These are phyloP conservation scores for Perdita meconis DNA, from an alignment of 2,888 invertebrate genomes.

Conservation along the genomic window DNA sequence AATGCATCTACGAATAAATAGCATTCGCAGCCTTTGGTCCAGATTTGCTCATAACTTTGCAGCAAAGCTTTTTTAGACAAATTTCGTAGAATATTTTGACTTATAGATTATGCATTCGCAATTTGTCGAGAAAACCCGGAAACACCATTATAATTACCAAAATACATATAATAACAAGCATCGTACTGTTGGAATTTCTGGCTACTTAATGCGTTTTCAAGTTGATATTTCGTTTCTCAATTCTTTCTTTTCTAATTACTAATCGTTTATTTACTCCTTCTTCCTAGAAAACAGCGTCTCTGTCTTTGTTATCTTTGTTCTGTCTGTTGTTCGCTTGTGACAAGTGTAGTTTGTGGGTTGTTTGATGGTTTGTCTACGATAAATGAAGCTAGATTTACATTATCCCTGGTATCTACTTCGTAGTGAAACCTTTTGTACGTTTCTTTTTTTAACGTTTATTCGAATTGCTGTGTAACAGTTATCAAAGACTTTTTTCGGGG, in stretches of 20 bases:
- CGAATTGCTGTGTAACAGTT: too few species aligned
- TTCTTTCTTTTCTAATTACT: slow-evolving; percentile 9
- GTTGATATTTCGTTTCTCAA: background rate
- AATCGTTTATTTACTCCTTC: slow-evolving; percentile 5
- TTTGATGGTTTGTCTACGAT: background rate
- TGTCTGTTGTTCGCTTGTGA: background rate
- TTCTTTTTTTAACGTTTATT: too few species aligned
- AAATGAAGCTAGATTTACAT: background rate
- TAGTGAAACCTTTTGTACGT: too few species aligned
- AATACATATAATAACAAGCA: background rate
- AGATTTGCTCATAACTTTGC: too few species aligned
- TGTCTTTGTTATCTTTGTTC: background rate
- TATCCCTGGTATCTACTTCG: background rate
- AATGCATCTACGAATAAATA: too few species aligned
- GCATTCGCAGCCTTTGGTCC: too few species aligned
- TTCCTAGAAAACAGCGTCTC: background rate
- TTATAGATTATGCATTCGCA: too few species aligned
- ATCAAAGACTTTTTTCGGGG: too few species aligned
- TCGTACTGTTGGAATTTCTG: background rate
- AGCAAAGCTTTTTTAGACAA: too few species aligned
- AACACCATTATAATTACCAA: background rate
- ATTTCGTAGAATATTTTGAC: too few species aligned
- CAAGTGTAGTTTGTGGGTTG: background rate
- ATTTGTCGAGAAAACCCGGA: too few species aligned
- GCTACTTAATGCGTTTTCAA: background rate